Percentiles rank a stretch among this genome's conserved stretches.
phyloP scores from a whole-genome alignment of 2,888 invertebrate species.

The Cephus pulcher region DNA sequence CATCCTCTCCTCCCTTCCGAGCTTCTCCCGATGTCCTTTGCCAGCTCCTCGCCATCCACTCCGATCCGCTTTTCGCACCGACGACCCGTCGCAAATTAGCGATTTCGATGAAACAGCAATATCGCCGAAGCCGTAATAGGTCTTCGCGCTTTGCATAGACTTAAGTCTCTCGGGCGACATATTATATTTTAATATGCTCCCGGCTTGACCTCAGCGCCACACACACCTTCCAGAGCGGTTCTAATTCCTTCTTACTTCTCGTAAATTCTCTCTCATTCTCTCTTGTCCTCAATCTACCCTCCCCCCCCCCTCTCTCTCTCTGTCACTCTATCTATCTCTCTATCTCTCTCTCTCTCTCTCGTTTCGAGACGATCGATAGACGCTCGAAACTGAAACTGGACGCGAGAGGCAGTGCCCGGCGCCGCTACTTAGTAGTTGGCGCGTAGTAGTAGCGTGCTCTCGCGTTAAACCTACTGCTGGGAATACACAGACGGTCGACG shows the following conservation, averaged over 20 bases:
- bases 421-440: no score
- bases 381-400: no score
- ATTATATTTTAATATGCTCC: conserved; percentile 38
- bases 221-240: neutral
- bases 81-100: conserved; percentile 44
- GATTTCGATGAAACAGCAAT: conserved; percentile 62
- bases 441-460: no score
- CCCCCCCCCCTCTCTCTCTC: rapidly evolving
- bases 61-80: neutral
- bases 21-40: no score
- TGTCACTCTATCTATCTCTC: no score
- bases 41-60: no score
- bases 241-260: neutral
- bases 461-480: no score
- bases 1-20: no score
- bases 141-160: conserved; percentile 55
- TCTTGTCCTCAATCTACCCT: neutral
- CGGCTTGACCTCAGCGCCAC: conserved; percentile 27
- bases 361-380: no score
- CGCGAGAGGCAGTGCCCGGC: no score
- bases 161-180: conserved; percentile 48
- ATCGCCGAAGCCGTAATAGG: conserved; percentile 60
- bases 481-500: neutral
- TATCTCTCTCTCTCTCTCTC: no score
- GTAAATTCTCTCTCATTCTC: neutral